A percentile compares a stretch with the other conserved stretches of the same genome.
phyloP scores from a whole-genome alignment of 1,140 invertebrate species.

The Alviniconcha marisindica region DNA sequence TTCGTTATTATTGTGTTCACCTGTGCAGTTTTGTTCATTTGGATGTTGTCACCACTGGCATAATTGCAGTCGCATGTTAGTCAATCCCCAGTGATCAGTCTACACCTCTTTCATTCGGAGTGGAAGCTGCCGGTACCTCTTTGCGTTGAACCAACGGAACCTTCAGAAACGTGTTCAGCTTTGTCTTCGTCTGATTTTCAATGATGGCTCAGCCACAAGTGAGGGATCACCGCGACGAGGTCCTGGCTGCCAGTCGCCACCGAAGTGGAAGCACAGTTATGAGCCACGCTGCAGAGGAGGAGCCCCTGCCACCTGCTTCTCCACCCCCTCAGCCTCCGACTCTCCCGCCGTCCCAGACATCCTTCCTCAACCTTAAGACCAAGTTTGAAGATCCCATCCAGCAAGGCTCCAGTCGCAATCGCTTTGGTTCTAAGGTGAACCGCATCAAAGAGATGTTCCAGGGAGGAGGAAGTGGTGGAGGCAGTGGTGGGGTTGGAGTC shows the following conservation, averaged over 20 bases:
- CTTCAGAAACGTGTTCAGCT: too few relatives aligned
- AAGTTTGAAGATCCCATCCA: slow-evolving; percentile 42
- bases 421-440: slow-evolving; percentile 61
- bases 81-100: too few relatives aligned
- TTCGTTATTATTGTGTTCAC: not conserved
- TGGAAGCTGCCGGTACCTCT: too few relatives aligned
- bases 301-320: slow-evolving; percentile 6
- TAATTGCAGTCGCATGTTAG: too few relatives aligned
- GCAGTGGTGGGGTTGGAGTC: slow-evolving; percentile 17
- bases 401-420: not conserved
- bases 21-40: slow-evolving; percentile 8
- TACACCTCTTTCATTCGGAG: too few relatives aligned
- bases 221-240: slow-evolving; percentile 49
- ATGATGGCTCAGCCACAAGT: slow-evolving; percentile 40
- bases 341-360: slow-evolving; percentile 12
- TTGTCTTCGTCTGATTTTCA: not conserved
- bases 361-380: slow-evolving; percentile 39
- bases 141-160: too few relatives aligned
- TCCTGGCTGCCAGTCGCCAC: slow-evolving; percentile 52
- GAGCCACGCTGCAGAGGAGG: slow-evolving; percentile 37
- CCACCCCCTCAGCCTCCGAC: slow-evolving; percentile 4
- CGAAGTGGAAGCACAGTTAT: slow-evolving; percentile 54
- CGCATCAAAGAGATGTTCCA: slow-evolving; percentile 66
- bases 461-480: slow-evolving; percentile 26
- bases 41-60: not conserved